Evolutionary conservation across 1,140 invertebrate genomes (phyloP).

Genomic region (Drosophila sp.): DNA sequence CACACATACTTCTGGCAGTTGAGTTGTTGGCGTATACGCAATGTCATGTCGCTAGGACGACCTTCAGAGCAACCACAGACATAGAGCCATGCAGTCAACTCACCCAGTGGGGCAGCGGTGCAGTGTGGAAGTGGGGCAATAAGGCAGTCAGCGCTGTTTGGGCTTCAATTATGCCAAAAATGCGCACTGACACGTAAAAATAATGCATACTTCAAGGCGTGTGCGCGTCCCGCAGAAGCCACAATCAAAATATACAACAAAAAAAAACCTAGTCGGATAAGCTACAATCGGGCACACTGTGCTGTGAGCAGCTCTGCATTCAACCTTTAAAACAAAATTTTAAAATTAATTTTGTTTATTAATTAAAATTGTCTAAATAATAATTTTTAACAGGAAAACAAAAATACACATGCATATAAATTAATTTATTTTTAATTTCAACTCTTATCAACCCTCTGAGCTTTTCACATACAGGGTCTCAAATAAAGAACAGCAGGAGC

Average conservation of each 20-base stretch:
- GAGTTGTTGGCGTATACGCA: conserved; percentile 35
- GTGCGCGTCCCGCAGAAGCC: conserved; percentile 54
- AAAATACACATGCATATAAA: too few species aligned
- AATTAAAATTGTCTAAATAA: too few species aligned
- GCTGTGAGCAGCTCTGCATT: too few species aligned
- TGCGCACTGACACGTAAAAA: conserved; percentile 82
- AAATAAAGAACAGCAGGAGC: conserved; percentile 6
- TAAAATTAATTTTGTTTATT: too few species aligned
- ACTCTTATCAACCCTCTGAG: too few species aligned
- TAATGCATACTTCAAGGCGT: conserved; percentile 81
- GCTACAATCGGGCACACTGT: too few species aligned
- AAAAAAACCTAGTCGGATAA: too few species aligned
- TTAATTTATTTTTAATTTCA: too few species aligned
- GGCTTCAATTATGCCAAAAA: conserved; percentile 82
- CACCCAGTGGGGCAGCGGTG: background rate
- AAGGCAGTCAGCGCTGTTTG: conserved; percentile 61
- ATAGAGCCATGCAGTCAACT: conserved; percentile 1
- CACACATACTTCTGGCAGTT: too few species aligned
- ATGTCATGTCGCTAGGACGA: conserved; percentile 41
- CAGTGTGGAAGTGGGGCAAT: background rate
- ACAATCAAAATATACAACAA: conserved; percentile 18
- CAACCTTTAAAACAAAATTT: too few species aligned
- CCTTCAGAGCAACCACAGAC: conserved; percentile 32
- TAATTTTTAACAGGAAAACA: too few species aligned
- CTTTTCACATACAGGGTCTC: too few species aligned